Base-by-base conservation (phyloP, 2,113 vertebrate genomes). In the Herpetotheres cachinnans region DNA sequence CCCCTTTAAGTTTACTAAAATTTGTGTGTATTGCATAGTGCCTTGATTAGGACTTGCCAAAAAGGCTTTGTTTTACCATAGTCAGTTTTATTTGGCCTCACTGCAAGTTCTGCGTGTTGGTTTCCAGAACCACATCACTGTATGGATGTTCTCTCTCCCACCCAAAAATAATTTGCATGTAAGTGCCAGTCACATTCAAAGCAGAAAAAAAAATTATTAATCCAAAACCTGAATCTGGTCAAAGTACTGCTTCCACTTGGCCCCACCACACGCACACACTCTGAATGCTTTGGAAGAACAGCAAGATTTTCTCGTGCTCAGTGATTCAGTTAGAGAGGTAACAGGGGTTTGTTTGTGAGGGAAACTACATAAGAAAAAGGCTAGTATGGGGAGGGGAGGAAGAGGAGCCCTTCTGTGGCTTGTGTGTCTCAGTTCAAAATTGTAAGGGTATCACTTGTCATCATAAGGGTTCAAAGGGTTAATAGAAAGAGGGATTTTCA, bases 251-350 rank as follows among this genome's bases (percentile, higher is more conserved):
- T 76, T 4, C 66, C 16, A 3, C 15, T 44, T 49, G 11, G 14
- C 34, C 36, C 22, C 6, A 5, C 13, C 11, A 26, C 0, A 0
- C 25, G 20, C 42, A 10, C 20, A 3, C 5, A 1, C 20, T 27
- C 36, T 18, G 36, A 44, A 34, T 0, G 0, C 5, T 54, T 34
- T 69, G 44, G 12, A 49, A 56, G 55, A 73, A 59, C 22, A 58
- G n/a, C 32, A 93, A 21, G 46, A 10, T n/a, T 88, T 85, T 88
- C 36, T 77, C 34, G 25, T 65, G 16, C 7, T 40, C 3, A 4
- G 22, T 44, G 36, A 3, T 8, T 8, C 47, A 66, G 18, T 34
- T 32, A n/a, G 18, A 52, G 34, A 36, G 30, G 24, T 38, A 40
- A 5, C 2, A 8, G 13, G 22, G 5, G 0, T 6, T 74, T 66